phyloP scores from a whole-genome alignment of 2,888 invertebrate species.

The Clusia tigrina region DNA sequence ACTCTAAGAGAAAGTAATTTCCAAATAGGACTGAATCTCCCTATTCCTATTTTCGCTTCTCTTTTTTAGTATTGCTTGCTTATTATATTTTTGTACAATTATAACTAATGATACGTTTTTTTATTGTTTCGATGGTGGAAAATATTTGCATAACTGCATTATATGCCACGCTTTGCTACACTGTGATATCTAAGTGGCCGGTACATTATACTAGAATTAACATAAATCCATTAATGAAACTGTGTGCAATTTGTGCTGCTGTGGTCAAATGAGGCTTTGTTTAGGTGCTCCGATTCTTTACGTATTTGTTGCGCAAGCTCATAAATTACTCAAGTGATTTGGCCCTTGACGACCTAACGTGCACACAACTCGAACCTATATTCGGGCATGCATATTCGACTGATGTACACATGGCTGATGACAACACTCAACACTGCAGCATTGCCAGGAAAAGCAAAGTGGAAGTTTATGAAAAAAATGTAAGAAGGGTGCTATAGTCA shows the following conservation, averaged over 20 bases:
- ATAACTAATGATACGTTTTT: too few relatives aligned
- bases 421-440: background rate
- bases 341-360: slow-evolving; percentile 58
- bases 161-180: too few relatives aligned
- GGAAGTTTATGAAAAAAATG: too few relatives aligned
- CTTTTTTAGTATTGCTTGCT: too few relatives aligned
- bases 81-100: too few relatives aligned
- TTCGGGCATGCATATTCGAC: background rate
- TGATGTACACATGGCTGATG: background rate
- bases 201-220: background rate
- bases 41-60: too few relatives aligned
- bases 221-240: background rate
- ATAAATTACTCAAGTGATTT: slow-evolving; percentile 56
- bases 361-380: background rate
- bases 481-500: too few relatives aligned
- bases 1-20: too few relatives aligned
- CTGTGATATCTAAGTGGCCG: background rate
- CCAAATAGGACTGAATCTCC: too few relatives aligned
- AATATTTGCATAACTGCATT: too few relatives aligned
- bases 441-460: too few relatives aligned
- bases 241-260: background rate
- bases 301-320: slow-evolving; percentile 23
- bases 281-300: background rate
- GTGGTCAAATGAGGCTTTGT: background rate
- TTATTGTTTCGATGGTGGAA: too few relatives aligned